A percentile compares a stretch with the other conserved stretches of the same genome.
phyloP scores from a whole-genome alignment of 2,888 invertebrate genomes.

The Orthonevra nobilis region DNA sequence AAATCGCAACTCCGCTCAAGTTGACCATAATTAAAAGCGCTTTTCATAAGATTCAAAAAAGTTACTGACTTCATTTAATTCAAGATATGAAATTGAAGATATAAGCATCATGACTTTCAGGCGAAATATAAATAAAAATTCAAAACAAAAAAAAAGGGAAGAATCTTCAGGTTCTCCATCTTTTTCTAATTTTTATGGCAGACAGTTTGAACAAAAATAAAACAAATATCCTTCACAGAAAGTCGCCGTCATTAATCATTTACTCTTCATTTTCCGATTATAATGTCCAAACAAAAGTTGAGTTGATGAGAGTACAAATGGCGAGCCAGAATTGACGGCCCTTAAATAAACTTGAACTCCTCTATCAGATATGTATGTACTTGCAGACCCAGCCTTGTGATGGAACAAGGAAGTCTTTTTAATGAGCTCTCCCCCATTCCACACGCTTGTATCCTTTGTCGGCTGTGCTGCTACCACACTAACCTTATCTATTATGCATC shows the following conservation, averaged over 20 bases:
- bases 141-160: too few relatives aligned
- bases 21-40: too few relatives aligned
- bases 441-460: constrained; percentile 54
- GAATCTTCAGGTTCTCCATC: too few relatives aligned
- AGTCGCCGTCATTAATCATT: constrained; percentile 40
- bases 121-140: too few relatives aligned
- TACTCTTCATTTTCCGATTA: constrained; percentile 11
- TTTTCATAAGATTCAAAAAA: too few relatives aligned
- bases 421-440: constrained; percentile 53
- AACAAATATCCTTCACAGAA: constrained; percentile 1
- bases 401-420: constrained; percentile 48
- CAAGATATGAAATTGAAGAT: too few relatives aligned
- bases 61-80: too few relatives aligned
- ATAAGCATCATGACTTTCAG: too few relatives aligned
- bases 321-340: constrained; percentile 9
- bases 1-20: too few relatives aligned
- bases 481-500: too few relatives aligned
- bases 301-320: constrained; percentile 31
- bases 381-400: constrained; percentile 8
- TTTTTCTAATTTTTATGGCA: too few relatives aligned
- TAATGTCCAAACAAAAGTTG: constrained; percentile 45
- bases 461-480: constrained; percentile 14
- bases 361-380: constrained; percentile 17
- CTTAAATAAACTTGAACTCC: constrained; percentile 46
- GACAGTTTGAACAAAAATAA: too few relatives aligned